These are phyloP conservation scores for Thalassophryne amazonica DNA, from an alignment of 2,797 vertebrate genomes.

Conservation along the genomic window DNA sequence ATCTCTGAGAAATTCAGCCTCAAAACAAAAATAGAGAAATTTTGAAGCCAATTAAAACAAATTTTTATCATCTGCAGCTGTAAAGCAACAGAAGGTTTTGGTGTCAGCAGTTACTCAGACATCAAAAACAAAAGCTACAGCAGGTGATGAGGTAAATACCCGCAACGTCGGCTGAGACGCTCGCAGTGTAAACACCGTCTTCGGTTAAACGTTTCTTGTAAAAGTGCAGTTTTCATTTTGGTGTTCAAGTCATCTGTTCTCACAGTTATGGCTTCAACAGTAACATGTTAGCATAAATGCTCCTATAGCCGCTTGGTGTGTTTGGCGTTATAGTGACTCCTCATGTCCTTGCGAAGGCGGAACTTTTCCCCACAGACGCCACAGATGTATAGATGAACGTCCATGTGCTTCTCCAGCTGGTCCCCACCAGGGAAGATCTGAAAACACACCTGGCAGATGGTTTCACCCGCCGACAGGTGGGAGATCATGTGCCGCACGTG, in stretches of 20 bases:
- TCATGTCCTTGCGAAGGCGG: conserved; percentile 98
- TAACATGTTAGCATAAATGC: conserved; percentile 25
- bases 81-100: too few relatives aligned
- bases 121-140: too few relatives aligned
- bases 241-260: conserved; percentile 75
- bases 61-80: too few relatives aligned
- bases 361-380: conserved; percentile 98
- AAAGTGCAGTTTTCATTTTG: conserved; percentile 77
- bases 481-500: conserved; percentile 99
- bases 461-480: conserved; percentile 93
- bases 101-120: too few relatives aligned
- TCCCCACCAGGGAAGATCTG: conserved; percentile 95
- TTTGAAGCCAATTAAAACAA: too few relatives aligned
- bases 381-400: conserved; percentile 97
- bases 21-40: too few relatives aligned
- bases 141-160: too few relatives aligned
- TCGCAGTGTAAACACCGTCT: conserved; percentile 15
- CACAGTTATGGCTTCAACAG: conserved; percentile 72
- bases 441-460: conserved; percentile 99
- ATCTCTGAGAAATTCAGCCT: too few relatives aligned
- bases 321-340: conserved; percentile 96
- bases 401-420: conserved; percentile 97
- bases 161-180: neutral
- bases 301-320: conserved; percentile 83
- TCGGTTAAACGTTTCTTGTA: conserved; percentile 53